Conservation (phyloP, 2,888 invertebrate species). For the Drosophila longiperda region DNA sequence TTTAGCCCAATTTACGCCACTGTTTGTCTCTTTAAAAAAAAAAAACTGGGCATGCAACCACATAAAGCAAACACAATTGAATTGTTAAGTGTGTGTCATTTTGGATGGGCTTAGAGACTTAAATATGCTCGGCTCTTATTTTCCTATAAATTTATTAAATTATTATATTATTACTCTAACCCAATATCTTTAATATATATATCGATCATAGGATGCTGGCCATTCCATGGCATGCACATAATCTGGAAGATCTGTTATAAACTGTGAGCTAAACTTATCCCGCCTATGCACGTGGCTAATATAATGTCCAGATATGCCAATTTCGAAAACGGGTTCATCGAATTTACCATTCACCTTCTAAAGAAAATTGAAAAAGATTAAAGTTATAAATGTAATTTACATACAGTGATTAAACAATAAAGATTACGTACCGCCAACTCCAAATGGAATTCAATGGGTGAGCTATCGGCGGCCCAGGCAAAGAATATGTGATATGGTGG, state of each 20-base stretch:
- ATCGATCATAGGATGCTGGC: constrained; percentile 85
- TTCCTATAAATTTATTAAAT: constrained; percentile 6
- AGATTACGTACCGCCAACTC: constrained; percentile 64
- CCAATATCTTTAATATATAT: constrained; percentile 66
- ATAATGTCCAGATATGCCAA: constrained; percentile 86
- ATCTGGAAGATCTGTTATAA: constrained; percentile 86
- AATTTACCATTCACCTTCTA: constrained; percentile 63
- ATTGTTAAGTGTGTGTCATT: constrained; percentile 3
- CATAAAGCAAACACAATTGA: constrained; percentile 2
- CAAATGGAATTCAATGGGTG: constrained; percentile 74
- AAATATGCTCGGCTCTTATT: not conserved
- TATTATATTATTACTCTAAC: constrained; percentile 3
- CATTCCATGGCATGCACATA: constrained; percentile 86
- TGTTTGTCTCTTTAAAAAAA: constrained; percentile 12
- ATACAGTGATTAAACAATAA: not conserved
- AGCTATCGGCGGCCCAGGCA: constrained; percentile 69
- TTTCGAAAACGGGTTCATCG: constrained; percentile 77
- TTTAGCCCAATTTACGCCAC: constrained; percentile 27
- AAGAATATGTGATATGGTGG: constrained; percentile 79
- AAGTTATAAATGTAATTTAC: not conserved
- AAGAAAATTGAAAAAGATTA: constrained; percentile 10
- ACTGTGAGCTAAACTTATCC: constrained; percentile 84
- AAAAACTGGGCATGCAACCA: constrained; percentile 12
- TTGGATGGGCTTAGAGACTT: not conserved
- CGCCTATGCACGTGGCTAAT: constrained; percentile 85